A percentile compares a stretch with the other conserved stretches of the same genome.
Evolutionary conservation across 2,888 invertebrate genomes (phyloP).

Genomic region (Barypeithes pellucidus): DNA sequence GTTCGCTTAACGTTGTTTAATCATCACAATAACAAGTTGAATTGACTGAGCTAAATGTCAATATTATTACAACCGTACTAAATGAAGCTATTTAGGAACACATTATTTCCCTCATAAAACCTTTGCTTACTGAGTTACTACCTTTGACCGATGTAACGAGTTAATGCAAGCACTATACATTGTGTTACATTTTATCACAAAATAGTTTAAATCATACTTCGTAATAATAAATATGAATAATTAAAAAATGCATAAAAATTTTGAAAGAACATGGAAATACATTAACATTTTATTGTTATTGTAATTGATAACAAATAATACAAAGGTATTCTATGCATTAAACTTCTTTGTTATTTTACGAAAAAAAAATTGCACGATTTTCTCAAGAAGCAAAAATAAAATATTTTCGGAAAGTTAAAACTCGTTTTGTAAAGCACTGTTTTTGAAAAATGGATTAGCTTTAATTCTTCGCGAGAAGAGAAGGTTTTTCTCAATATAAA

Average conservation of each 20-base stretch:
- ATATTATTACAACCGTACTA: conserved; percentile 21
- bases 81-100: conserved; percentile 15
- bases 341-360: too few species aligned
- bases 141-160: background rate
- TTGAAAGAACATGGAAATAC: background rate
- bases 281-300: too few species aligned
- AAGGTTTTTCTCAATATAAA: too few species aligned
- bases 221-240: background rate
- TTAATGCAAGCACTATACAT: background rate
- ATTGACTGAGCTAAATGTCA: conserved; percentile 43
- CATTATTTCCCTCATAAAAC: conserved; percentile 7
- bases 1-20: conserved; percentile 24
- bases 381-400: too few species aligned
- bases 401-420: too few species aligned
- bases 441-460: too few species aligned
- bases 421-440: too few species aligned
- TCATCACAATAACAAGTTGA: conserved; percentile 43
- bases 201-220: background rate
- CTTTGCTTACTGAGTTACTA: conserved; percentile 1
- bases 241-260: background rate
- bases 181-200: background rate
- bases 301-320: too few species aligned
- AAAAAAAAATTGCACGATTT: too few species aligned
- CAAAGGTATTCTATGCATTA: too few species aligned
- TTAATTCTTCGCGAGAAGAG: too few species aligned